Evolutionary conservation across 2,888 invertebrate species (phyloP).

Genomic region (Saturnia pavonia): DNA sequence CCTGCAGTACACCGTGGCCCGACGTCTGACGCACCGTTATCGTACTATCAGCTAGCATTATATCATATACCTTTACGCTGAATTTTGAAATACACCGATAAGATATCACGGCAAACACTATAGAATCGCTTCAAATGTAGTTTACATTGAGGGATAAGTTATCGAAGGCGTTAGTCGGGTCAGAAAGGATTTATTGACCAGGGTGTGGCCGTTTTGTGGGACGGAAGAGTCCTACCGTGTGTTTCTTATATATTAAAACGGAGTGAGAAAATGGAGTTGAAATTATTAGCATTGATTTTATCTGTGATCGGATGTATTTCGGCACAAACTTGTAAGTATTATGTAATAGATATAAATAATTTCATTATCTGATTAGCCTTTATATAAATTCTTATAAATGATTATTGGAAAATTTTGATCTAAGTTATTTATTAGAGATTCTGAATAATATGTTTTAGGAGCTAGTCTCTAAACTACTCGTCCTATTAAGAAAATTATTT

Average conservation of each 20-base stretch:
- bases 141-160: slow-evolving; percentile 39
- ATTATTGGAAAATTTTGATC: not conserved
- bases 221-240: slow-evolving; percentile 29
- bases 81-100: slow-evolving; percentile 71
- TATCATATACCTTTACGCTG: slow-evolving; percentile 68
- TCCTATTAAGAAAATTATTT: no score
- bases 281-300: slow-evolving; percentile 39
- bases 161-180: slow-evolving; percentile 47
- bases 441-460: no score
- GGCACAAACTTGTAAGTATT: slow-evolving; percentile 57
- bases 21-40: slow-evolving; percentile 35
- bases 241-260: slow-evolving; percentile 32
- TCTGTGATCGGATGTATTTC: slow-evolving; percentile 43
- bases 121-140: slow-evolving; percentile 48
- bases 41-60: slow-evolving; percentile 44
- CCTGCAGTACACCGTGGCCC: slow-evolving; percentile 41
- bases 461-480: no score
- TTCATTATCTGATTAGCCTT: not conserved
- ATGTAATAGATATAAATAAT: slow-evolving; percentile 14
- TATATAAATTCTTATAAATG: not conserved
- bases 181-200: slow-evolving; percentile 21
- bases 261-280: slow-evolving; percentile 47
- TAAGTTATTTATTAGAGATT: not conserved
- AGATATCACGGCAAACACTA: slow-evolving; percentile 50
- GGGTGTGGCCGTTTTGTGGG: slow-evolving; percentile 33